Percentiles rank a stretch among this genome's conserved stretches.
These are phyloP conservation scores for Acrocyrtus sp. DNA, from an alignment of 2,888 invertebrate species.

Conservation along the genomic window DNA sequence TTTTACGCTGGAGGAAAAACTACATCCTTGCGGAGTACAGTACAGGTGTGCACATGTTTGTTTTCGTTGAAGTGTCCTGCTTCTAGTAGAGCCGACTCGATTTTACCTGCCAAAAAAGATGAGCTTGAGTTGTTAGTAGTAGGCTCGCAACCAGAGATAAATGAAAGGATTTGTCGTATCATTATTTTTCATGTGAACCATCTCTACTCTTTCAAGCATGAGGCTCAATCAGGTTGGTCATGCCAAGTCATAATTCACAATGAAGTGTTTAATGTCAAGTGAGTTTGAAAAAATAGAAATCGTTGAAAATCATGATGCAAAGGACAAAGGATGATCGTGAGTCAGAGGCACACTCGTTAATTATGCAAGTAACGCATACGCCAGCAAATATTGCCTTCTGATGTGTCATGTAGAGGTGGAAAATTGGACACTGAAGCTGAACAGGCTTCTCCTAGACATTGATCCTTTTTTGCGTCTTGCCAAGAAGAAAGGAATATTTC, in stretches of 20 bases:
- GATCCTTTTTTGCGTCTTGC: too few species aligned
- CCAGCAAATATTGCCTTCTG: background rate
- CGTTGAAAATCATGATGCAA: slow-evolving; percentile 45
- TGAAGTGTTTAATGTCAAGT: slow-evolving; percentile 45
- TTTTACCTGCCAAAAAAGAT: background rate
- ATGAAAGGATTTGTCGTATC: slow-evolving; percentile 16
- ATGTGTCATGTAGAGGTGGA: background rate
- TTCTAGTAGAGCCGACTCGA: background rate
- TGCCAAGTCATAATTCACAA: slow-evolving; percentile 59
- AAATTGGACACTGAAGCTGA: background rate
- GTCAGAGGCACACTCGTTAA: background rate
- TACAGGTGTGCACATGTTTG: background rate
- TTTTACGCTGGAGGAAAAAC: background rate
- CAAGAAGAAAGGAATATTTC: too few species aligned
- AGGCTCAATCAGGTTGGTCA: slow-evolving; percentile 57
- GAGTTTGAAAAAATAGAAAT: slow-evolving; percentile 35
- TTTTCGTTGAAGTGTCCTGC: background rate
- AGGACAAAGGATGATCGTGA: slow-evolving; percentile 42
- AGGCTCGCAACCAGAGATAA: too few species aligned
- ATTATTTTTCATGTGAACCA: slow-evolving; percentile 26
- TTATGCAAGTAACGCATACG: background rate
- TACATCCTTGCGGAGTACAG: background rate
- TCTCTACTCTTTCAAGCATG: slow-evolving; percentile 46
- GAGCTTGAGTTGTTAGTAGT: background rate
- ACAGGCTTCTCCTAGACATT: too few species aligned